A percentile compares a stretch with the other conserved stretches of the same genome.
These are phyloP conservation scores for Pheosia gnoma DNA, from an alignment of 2,888 invertebrate genomes.

Conservation along the genomic window DNA sequence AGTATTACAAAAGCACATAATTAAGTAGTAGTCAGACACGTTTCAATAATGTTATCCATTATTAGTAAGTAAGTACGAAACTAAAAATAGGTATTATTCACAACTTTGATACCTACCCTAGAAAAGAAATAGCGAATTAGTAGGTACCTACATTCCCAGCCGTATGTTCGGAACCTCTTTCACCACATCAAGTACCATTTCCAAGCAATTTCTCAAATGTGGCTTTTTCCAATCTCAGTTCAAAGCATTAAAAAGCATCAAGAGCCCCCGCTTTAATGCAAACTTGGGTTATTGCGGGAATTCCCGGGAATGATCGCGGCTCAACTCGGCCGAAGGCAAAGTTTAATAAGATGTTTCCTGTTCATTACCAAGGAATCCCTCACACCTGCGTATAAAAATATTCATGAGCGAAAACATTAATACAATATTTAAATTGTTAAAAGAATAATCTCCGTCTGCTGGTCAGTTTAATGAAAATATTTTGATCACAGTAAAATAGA, in stretches of 20 bases:
- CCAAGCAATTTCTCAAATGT: neutral
- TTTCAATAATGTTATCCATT: no score
- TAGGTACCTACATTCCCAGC: no score
- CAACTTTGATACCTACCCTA: no score
- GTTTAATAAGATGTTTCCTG: constrained; percentile 53
- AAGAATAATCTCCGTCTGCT: neutral
- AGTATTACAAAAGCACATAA: no score
- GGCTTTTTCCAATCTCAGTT: constrained; percentile 11
- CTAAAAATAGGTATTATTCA: no score
- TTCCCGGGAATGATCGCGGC: constrained; percentile 37
- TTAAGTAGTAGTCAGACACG: no score
- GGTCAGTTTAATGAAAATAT: constrained; percentile 5
- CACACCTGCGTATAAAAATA: constrained; percentile 28
- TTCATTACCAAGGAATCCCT: constrained; percentile 38
- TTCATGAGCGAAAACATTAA: constrained; percentile 29
- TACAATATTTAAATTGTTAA: constrained; percentile 5
- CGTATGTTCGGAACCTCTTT: no score
- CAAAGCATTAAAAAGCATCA: constrained; percentile 1
- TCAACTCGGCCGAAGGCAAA: constrained; percentile 40
- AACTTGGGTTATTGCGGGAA: constrained; percentile 42
- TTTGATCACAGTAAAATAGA: no score
- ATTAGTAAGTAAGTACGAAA: no score
- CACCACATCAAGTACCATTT: neutral
- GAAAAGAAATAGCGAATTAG: no score
- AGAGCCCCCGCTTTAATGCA: constrained; percentile 22